A percentile compares a stretch with the other conserved stretches of the same genome.
Evolutionary conservation across 2,888 invertebrate species (phyloP).

Genomic region (Cloeon dipterum): DNA sequence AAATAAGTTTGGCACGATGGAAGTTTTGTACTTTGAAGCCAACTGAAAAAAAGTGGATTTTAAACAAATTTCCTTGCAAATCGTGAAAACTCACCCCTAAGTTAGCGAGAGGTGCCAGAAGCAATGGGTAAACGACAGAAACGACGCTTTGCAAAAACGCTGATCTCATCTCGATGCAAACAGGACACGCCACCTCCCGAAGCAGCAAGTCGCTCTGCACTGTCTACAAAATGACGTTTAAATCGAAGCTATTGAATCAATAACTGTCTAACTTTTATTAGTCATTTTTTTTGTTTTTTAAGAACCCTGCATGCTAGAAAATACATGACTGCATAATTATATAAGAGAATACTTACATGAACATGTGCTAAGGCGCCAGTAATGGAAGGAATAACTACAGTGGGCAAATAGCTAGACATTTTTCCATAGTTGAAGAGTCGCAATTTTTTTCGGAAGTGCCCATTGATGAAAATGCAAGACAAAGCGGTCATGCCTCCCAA

Average conservation of each 20-base stretch:
- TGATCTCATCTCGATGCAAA: constrained; percentile 38
- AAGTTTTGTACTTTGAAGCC: too few species aligned
- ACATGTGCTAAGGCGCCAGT: constrained; percentile 29
- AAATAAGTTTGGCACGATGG: too few species aligned
- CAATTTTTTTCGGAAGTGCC: constrained; percentile 33
- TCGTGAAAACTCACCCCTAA: too few species aligned
- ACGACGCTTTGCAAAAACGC: constrained; percentile 25
- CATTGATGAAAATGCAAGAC: constrained; percentile 34
- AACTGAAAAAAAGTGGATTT: too few species aligned
- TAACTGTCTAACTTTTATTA: too few species aligned
- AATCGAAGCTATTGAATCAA: too few species aligned
- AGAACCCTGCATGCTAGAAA: too few species aligned
- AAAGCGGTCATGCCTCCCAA: constrained; percentile 26
- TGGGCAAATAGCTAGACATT: constrained; percentile 33
- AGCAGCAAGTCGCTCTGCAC: constrained; percentile 31
- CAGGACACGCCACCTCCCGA: constrained; percentile 30
- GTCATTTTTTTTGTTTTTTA: too few species aligned
- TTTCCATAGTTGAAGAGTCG: constrained; percentile 32
- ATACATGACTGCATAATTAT: too few species aligned
- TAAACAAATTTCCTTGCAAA: too few species aligned
- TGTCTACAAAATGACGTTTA: constrained; percentile 22
- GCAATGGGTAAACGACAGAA: constrained; percentile 33
- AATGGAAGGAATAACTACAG: constrained; percentile 31
- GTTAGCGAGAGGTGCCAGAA: too few species aligned
- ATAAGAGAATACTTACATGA: too few species aligned